Evolutionary conservation across 2,888 invertebrate species (phyloP), one percentile per base, ranked within the genome.

Genomic region (Ichneumoninae sp.): DNA sequence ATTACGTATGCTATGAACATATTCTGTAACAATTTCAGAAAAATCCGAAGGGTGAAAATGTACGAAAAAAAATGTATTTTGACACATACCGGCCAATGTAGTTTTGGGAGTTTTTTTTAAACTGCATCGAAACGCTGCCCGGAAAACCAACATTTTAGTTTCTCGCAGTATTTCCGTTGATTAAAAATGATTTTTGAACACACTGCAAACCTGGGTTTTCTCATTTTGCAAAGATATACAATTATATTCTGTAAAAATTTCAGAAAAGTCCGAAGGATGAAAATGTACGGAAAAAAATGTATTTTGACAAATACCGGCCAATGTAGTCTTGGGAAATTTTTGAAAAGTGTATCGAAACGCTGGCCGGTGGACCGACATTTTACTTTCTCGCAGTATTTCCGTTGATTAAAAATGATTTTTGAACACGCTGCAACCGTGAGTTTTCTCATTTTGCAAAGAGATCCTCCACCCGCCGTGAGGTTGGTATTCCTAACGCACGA

Each of bases 401-500:
- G 26, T 63, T 63, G 63, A 33, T 75, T 65, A 33, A 33, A 68
- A 75, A 75, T 63, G 26, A 44, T 60, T 63, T 44, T 8, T 60
- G 22, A 40, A 74, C 7, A 22, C 40, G 5, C 33, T 22, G 44
- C 66, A 57, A 69, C 40, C 57, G 7, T 33, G 52, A 44, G 33
- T 22, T 68, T 71, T 82, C 40, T 77, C 66, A 76, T 78, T 83
- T 78, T 36, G 68, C 36, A 50, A 36, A 77, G 63, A 74, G 44
- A 74, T 63, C 63, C 47, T 44, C 47, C 30, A 30, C 78, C 44
- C 26, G 65, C 65, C 30, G 16, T 30, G 30, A 60, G 75, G 57
- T 74, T 52, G 78, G 52, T 60, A n/a, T 83, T 80, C 73, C 3
- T 82, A 83, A 66, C 81, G 75, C 44, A 87, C 79, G 88, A 89